Percentiles rank a stretch among this genome's conserved stretches.
Conservation (phyloP, 1,140 invertebrate genomes). For the Goniozus legneri region DNA sequence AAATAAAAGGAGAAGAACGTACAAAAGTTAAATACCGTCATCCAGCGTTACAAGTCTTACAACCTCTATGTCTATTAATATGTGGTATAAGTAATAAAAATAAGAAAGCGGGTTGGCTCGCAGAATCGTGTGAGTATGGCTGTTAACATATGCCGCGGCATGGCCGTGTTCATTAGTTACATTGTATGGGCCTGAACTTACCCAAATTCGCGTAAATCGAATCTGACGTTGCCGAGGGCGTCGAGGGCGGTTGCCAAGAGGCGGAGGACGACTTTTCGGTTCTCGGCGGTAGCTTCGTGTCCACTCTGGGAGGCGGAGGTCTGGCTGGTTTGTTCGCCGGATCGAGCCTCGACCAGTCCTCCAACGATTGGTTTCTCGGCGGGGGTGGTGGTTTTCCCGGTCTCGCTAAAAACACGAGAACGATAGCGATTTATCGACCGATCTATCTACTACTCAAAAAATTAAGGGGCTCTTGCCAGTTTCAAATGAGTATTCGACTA, state of each 20-base stretch:
- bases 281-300: slow-evolving; percentile 54
- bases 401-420: slow-evolving; percentile 42
- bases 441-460: no score
- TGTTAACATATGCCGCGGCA: slow-evolving; percentile 34
- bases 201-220: slow-evolving; percentile 78
- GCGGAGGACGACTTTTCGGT: slow-evolving; percentile 44
- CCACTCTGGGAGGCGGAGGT: slow-evolving; percentile 69
- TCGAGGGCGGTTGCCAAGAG: slow-evolving; percentile 30
- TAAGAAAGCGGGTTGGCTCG: slow-evolving; percentile 28
- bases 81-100: neutral
- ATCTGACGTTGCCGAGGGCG: slow-evolving; percentile 55
- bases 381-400: slow-evolving; percentile 62
- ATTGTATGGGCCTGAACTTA: slow-evolving; percentile 57
- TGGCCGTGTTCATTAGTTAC: slow-evolving; percentile 43
- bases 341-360: slow-evolving; percentile 48
- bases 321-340: slow-evolving; percentile 58
- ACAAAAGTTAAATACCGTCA: slow-evolving; percentile 12
- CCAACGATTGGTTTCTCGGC: slow-evolving; percentile 57
- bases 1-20: neutral
- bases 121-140: slow-evolving; percentile 50
- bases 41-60: slow-evolving; percentile 14
- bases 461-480: no score
- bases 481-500: no score
- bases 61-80: neutral
- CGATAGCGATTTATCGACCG: no score